Base-by-base conservation (phyloP, 1,140 invertebrate genomes). In the Copidosoma floridanum region DNA sequence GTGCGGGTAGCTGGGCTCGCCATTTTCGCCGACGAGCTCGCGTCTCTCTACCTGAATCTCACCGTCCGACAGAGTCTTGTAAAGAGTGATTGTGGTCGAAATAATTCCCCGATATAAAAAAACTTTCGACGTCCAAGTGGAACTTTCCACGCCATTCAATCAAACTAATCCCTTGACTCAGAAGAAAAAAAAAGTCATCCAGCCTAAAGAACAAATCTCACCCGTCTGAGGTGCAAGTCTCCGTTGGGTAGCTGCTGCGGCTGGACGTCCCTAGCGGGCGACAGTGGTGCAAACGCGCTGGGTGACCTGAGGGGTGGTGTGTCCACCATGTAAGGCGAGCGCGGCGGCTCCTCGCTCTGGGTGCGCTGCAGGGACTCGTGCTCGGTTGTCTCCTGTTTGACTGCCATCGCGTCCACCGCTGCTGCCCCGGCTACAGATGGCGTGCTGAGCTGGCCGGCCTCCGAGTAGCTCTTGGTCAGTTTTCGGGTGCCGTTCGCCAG, bases 401-500 rank as follows among this genome's bases (percentile, higher is more conserved):
- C n/a, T n/a, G n/a, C n/a, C 8, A 65, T 40, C 1, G 57, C 54
- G 26, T 53, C 35, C 20, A 69, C 70, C 4, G 65, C 61, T 54
- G 78, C 69, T 6, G 64, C 61, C 58, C 78, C 68, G 46, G 76
- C 73, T 18, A 79, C 60, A n/a, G n/a, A n/a, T 10, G 79, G 75
- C 37, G 71, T 75, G 0, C 80, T 77, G 58, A 85, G 79, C 75
- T 81, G 79, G 73, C 86, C 86, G 21, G 89, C 89, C 79, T 93
- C 91, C 1, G 91, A 93, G 66, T 89, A 89, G 64, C 91, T 93
- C 77, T 93, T 94, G 14, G 88, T 89, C 46, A 93, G 78, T 77
- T 89, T 89, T 61, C 90, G 80, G n/a, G n/a, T n/a, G 16, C 85
- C 85, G 55, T 85, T 84, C 23, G 86, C 79, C 20, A 88, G 80